Evolutionary conservation across 2,797 vertebrate genomes (phyloP).

Genomic region (Sebastiscus tertius): DNA sequence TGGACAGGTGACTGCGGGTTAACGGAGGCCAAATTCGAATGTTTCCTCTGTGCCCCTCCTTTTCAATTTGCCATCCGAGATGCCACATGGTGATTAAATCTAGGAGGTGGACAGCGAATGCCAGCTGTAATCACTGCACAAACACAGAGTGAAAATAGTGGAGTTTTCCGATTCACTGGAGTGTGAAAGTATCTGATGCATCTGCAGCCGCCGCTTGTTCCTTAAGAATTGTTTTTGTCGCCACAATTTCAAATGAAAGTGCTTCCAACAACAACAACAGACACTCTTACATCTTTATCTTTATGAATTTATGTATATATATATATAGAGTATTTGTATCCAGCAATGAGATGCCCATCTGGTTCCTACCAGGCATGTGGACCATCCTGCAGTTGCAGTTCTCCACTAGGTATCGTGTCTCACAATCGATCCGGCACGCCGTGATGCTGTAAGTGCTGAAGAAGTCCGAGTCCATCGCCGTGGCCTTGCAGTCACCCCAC

Average conservation of each 20-base stretch:
- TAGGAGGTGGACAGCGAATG: constrained; percentile 40
- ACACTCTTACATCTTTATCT: background rate
- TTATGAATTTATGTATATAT: background rate
- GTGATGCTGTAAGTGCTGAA: constrained; percentile 97
- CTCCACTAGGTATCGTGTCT: constrained; percentile 98
- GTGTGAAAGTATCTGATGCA: constrained; percentile 56
- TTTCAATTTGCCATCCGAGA: constrained; percentile 64
- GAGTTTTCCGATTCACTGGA: constrained; percentile 58
- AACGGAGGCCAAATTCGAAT: constrained; percentile 54
- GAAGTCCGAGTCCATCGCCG: constrained; percentile 94
- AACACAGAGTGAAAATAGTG: constrained; percentile 53
- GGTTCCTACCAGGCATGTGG: constrained; percentile 94
- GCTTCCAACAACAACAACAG: background rate
- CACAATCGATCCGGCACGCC: constrained; percentile 96
- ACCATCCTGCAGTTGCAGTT: constrained; percentile 99
- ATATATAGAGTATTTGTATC: background rate
- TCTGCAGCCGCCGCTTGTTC: constrained; percentile 13
- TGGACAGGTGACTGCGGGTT: constrained; percentile 49
- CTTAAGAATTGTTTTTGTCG: constrained; percentile 15
- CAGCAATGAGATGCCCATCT: background rate
- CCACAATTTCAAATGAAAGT: constrained; percentile 3
- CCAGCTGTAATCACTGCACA: constrained; percentile 69
- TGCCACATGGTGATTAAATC: constrained; percentile 58
- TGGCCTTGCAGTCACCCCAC: constrained; percentile 95
- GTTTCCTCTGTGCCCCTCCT: constrained; percentile 54